Percentiles rank a stretch among this genome's conserved stretches.
Conservation (phyloP, 2,888 invertebrate genomes). For the Luperina nickerlii region DNA sequence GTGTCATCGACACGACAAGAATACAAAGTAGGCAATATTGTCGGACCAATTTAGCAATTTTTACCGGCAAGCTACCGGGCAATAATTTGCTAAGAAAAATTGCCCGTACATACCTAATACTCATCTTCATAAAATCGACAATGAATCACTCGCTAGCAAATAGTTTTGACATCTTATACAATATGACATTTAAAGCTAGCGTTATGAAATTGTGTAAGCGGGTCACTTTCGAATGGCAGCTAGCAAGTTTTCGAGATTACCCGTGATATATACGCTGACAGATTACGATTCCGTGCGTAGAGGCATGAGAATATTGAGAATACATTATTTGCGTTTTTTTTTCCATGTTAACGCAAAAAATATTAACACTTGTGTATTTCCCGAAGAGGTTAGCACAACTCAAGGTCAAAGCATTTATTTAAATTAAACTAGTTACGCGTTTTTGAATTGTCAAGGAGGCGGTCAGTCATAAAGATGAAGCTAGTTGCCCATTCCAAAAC, state of each 20-base stretch:
- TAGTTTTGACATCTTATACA: constrained; percentile 49
- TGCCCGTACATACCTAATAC: neutral
- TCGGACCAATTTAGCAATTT: no score
- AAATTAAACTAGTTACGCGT: no score
- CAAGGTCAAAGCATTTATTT: neutral
- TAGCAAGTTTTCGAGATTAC: constrained; percentile 46
- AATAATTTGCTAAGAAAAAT: neutral
- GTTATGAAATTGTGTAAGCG: constrained; percentile 51
- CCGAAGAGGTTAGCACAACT: neutral
- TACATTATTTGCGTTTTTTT: constrained; percentile 13
- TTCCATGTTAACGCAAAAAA: neutral
- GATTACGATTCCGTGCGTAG: constrained; percentile 21
- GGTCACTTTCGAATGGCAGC: constrained; percentile 56
- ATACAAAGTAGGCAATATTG: no score
- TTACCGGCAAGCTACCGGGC: neutral
- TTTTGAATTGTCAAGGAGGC: no score
- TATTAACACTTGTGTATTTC: neutral
- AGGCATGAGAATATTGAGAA: constrained; percentile 16
- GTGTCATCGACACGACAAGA: no score
- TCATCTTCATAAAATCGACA: neutral
- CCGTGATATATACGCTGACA: constrained; percentile 37
- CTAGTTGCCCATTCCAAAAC: no score
- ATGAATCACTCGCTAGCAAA: neutral
- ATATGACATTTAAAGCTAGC: constrained; percentile 44
- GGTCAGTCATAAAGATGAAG: no score